phyloP scores from a whole-genome alignment of 2,797 vertebrate genomes.

The Syndactyla subalaris region DNA sequence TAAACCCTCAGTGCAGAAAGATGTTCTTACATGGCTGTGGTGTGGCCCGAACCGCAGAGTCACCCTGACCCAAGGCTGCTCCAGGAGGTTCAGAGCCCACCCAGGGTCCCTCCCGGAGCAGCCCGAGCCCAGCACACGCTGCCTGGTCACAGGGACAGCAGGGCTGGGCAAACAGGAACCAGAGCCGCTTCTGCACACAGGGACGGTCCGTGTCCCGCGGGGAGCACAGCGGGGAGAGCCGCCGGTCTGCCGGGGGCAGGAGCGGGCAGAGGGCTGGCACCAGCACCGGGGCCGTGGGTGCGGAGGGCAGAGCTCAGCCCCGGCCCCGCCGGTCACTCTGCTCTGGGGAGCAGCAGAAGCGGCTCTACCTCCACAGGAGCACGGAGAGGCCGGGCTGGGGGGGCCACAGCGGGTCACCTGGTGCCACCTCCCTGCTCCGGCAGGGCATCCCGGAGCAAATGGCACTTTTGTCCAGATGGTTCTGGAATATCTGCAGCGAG shows the following conservation, averaged over 20 bases:
- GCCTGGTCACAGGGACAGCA: accelerated
- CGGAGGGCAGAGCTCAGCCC: neutral
- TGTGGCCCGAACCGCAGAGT: accelerated
- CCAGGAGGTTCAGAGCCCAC: accelerated
- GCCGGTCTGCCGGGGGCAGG: accelerated
- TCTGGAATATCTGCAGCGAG: neutral
- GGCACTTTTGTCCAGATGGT: neutral
- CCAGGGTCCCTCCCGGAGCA: neutral
- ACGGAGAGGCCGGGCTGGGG: neutral
- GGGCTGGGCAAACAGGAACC: neutral
- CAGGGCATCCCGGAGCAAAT: neutral
- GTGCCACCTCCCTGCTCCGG: neutral
- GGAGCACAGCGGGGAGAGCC: accelerated
- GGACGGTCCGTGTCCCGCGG: neutral
- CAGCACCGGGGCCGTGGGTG: accelerated
- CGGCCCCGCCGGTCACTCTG: accelerated
- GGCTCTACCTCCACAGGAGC: neutral
- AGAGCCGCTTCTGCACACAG: neutral
- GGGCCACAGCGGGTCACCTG: neutral
- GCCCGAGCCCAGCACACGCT: neutral
- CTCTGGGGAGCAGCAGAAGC: neutral
- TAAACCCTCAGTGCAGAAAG: accelerated
- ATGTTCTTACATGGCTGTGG: neutral
- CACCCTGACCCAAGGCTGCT: neutral
- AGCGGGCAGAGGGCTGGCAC: accelerated